Conservation (phyloP, 2,888 invertebrate genomes). For the Aricia artaxerxes region DNA sequence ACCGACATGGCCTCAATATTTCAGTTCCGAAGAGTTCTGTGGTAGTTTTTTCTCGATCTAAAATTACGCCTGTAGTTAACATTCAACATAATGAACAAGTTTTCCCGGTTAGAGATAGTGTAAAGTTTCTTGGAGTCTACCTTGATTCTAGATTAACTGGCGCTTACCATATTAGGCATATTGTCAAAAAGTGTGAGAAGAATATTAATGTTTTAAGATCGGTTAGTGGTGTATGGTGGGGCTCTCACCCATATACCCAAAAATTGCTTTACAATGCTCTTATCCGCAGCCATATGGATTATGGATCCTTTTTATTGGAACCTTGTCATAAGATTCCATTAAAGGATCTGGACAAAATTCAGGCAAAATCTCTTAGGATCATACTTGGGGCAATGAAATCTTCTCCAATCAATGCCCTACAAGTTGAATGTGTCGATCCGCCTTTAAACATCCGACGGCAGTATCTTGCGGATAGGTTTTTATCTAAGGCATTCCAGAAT, state of each 20-base stretch:
- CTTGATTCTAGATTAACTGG: background rate
- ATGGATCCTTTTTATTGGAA: constrained; percentile 13
- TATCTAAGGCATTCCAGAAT: constrained; percentile 1
- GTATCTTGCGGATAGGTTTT: background rate
- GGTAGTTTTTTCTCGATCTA: background rate
- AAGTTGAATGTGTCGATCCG: background rate
- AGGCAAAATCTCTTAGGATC: too few relatives aligned
- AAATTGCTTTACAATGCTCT: constrained; percentile 3
- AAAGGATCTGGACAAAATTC: background rate
- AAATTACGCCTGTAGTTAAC: background rate
- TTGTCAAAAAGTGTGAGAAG: background rate
- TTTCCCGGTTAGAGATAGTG: background rate
- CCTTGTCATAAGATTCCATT: background rate
- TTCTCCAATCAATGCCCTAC: constrained; percentile 8
- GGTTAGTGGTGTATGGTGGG: background rate
- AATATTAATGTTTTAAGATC: constrained; percentile 15
- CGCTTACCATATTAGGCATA: background rate
- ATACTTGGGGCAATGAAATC: constrained; percentile 24
- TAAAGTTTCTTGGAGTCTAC: background rate
- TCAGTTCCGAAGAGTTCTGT: background rate
- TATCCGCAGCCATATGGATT: background rate
- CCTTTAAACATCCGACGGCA: background rate
- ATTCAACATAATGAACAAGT: background rate
- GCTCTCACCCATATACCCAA: background rate
- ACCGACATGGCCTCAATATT: background rate